These are phyloP conservation scores for Serripes groenlandicus DNA, from an alignment of 2,888 invertebrate genomes.

Conservation along the genomic window DNA sequence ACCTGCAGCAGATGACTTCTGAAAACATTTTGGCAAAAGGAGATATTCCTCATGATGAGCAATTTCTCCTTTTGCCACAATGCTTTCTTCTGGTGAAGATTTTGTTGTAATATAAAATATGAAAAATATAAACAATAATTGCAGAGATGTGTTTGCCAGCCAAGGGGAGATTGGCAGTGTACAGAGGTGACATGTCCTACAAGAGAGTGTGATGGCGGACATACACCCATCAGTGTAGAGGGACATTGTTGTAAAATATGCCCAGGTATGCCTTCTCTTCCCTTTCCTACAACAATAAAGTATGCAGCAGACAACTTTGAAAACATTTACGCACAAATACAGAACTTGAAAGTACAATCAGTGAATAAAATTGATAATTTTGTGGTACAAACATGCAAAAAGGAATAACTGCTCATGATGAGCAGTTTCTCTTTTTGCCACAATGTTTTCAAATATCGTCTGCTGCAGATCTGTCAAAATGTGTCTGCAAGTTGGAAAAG, in stretches of 20 bases:
- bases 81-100: neutral
- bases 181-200: conserved; percentile 19
- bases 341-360: neutral
- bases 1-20: neutral
- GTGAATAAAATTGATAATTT: neutral
- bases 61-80: neutral
- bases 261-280: conserved; percentile 28
- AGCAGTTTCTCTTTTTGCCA: conserved; percentile 4
- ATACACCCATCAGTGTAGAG: conserved; percentile 15
- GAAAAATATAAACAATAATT: neutral
- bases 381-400: too few species aligned
- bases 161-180: conserved; percentile 43
- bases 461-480: neutral
- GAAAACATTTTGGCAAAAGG: neutral
- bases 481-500: too few species aligned
- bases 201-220: conserved; percentile 25
- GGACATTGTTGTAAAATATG: conserved; percentile 57
- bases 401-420: too few species aligned
- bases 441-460: neutral
- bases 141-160: conserved; percentile 54
- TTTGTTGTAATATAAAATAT: neutral
- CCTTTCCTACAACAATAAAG: neutral
- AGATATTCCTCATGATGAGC: neutral
- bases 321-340: too few species aligned
- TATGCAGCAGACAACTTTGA: too few species aligned